Evolutionary conservation across 2,888 invertebrate genomes (phyloP), one percentile per base, ranked within the genome.

Genomic region (Leptinotarsa rubiginosa): DNA sequence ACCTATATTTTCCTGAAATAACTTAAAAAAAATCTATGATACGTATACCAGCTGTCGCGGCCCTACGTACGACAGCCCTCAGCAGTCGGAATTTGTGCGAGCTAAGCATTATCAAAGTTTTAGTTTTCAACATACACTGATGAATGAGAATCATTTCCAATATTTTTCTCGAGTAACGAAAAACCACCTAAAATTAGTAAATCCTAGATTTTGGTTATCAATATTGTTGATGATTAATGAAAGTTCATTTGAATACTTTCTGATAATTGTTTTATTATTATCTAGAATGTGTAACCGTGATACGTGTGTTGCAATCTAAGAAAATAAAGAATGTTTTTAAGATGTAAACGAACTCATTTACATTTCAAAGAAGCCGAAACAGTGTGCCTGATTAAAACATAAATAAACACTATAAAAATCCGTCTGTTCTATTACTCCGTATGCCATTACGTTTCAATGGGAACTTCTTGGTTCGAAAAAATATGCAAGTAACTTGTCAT

Each of bases 401-500:
- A 78, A 81, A 81, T 78, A 81, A 81, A 81, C 81, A 81, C 74
- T 54, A 78, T 79, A 76, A 79, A 76, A 77, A 72, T 77, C 74
- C 73, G 68, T 75, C 77, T 75, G 75, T 73, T 78, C 70, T 67
- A 71, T 66, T 71, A 68, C 72, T 47, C 41, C 70, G 78, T 52
- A 75, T 77, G 70, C 71, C 73, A 74, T 65, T 70, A 69, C 75
- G 70, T 73, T 76, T 68, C 75, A 73, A 67, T 77, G 73, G 73
- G 75, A 77, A 75, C 62, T 65, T 56, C 70, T 56, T 47, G 59
- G 68, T 74, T 74, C 73, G 71, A 76, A 76, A 73, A 72, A 70
- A 74, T 68, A 67, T 74, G 74, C 65, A 62, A 74, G 70, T 65
- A 68, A 72, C 67, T 71, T 74, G 72, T 75, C 75, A 75, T 64